Percentiles rank a stretch among this genome's conserved stretches.
Evolutionary conservation across 1,140 invertebrate genomes (phyloP).

Genomic region (Neoseiulus cucumeris): DNA sequence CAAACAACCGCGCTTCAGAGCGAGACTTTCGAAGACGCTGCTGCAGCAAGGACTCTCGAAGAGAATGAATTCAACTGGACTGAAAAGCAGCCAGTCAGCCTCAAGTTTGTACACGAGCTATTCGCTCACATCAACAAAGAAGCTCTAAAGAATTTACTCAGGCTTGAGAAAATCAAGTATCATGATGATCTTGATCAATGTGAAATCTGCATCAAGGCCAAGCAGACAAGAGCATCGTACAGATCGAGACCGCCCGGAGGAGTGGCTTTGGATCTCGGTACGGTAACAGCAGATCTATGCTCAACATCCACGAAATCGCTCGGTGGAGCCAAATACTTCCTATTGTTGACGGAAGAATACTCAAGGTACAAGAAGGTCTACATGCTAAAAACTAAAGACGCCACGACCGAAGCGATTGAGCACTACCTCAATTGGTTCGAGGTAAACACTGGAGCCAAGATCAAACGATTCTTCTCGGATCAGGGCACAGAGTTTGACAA

Average conservation of each 20-base stretch:
- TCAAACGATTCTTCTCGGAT: background rate
- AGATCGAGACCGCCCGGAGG: background rate
- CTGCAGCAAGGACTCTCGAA: no score
- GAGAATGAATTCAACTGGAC: no score
- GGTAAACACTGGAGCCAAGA: background rate
- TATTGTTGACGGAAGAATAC: background rate
- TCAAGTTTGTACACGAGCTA: no score
- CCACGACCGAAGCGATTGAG: background rate
- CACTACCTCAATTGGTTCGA: background rate
- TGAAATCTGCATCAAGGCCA: background rate
- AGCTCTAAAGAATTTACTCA: no score
- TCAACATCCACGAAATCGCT: background rate
- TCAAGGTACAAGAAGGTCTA: background rate
- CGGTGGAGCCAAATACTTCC: background rate
- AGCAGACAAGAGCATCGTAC: background rate
- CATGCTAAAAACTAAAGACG: no score
- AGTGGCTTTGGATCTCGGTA: background rate
- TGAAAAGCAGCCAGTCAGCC: no score
- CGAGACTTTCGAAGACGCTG: no score
- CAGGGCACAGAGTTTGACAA: background rate
- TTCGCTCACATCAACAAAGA: no score
- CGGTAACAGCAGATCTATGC: background rate
- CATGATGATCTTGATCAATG: no score
- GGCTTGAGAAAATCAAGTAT: no score
- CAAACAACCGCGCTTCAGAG: no score